These are phyloP conservation scores for Oreotrochilus melanogaster DNA, from an alignment of 2,113 vertebrate species.

Conservation along the genomic window DNA sequence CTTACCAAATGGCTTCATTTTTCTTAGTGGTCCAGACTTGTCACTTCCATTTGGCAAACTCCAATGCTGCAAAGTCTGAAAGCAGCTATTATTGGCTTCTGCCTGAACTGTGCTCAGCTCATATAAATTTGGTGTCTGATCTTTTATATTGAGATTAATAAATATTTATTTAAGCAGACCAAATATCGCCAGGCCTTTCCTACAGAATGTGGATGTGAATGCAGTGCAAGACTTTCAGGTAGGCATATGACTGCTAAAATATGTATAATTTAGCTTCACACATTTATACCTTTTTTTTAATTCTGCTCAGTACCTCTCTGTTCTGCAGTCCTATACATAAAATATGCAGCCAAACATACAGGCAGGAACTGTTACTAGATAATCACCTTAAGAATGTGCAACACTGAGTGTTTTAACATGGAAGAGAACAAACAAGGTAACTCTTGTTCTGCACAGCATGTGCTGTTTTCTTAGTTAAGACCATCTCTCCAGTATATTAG, in stretches of 20 bases:
- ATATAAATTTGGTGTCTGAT: constrained; percentile 61
- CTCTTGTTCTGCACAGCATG: background rate
- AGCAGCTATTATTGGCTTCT: constrained; percentile 68
- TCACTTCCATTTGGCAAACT: constrained; percentile 76
- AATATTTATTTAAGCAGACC: constrained; percentile 65
- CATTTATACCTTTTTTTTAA: background rate
- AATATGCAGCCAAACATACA: background rate
- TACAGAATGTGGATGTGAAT: background rate
- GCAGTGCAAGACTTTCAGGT: constrained; percentile 6
- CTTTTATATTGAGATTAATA: constrained; percentile 68
- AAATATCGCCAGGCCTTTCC: background rate
- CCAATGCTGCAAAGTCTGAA: constrained; percentile 61
- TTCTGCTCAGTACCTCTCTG: constrained; percentile 9
- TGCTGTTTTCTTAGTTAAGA: background rate
- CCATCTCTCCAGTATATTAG: fast-evolving
- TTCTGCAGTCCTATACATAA: background rate
- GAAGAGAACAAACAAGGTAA: constrained; percentile 9
- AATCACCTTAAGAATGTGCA: background rate
- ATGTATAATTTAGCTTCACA: constrained; percentile 21
- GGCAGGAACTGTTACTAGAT: background rate
- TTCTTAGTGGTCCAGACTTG: constrained; percentile 72
- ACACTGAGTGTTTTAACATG: background rate
- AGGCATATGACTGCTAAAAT: constrained; percentile 1
- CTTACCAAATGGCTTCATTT: constrained; percentile 75
- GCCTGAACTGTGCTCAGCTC: constrained; percentile 4